phyloP scores from a whole-genome alignment of 2,113 vertebrate species.

The Andinoacara biseriatus region DNA sequence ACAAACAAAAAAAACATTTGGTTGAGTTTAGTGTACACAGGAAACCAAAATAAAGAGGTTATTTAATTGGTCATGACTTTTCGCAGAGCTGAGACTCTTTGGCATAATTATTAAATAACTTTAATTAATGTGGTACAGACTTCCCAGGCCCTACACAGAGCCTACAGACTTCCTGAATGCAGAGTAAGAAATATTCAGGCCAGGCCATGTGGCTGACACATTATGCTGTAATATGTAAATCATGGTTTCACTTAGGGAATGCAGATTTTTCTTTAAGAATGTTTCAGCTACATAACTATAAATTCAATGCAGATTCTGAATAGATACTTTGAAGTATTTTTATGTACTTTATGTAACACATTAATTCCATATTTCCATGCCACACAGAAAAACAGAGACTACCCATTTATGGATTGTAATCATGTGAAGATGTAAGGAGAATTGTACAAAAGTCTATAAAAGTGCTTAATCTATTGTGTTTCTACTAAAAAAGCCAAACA shows the following conservation, averaged over 20 bases:
- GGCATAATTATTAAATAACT: neutral
- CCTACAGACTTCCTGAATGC: neutral
- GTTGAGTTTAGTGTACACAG: neutral
- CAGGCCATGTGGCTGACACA: constrained; percentile 55
- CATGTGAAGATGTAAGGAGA: neutral
- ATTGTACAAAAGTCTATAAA: neutral
- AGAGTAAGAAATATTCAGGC: neutral
- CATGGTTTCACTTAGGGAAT: constrained; percentile 43
- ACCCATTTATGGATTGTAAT: neutral
- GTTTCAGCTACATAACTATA: constrained; percentile 6
- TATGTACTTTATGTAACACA: neutral
- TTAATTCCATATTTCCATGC: neutral
- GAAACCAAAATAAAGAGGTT: neutral
- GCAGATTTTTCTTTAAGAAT: constrained; percentile 6
- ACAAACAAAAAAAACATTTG: neutral
- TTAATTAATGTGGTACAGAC: neutral
- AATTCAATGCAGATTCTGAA: constrained; percentile 33
- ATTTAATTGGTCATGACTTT: neutral
- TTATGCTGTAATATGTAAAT: constrained; percentile 42
- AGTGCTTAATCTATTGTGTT: neutral
- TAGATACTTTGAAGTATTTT: constrained; percentile 32
- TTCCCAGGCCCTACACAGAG: neutral
- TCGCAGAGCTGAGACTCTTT: neutral
- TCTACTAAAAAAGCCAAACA: neutral
- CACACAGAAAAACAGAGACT: neutral